phyloP scores from a whole-genome alignment of 1,140 invertebrate species.

The Drosophila subpulchrella region DNA sequence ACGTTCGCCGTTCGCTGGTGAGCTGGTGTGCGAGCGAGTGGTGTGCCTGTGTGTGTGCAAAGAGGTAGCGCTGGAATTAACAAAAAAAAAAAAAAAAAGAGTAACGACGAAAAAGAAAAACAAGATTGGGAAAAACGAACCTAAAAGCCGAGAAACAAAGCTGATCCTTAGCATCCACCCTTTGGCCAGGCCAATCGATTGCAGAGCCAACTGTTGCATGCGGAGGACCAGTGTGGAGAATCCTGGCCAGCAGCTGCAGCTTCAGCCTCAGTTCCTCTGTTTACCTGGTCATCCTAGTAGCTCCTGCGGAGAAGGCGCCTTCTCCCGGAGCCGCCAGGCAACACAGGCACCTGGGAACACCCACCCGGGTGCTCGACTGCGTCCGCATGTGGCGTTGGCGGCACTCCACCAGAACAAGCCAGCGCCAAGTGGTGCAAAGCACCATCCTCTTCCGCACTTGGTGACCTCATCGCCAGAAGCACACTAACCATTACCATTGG shows the following conservation, averaged over 20 bases:
- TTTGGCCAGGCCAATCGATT: background rate
- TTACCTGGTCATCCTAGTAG: conserved; percentile 9
- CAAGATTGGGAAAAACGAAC: conserved; percentile 7
- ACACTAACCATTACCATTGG: conserved; percentile 14
- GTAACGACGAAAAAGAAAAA: conserved; percentile 9
- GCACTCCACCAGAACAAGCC: conserved; percentile 34
- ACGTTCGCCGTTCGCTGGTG: conserved; percentile 33
- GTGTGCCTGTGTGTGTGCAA: conserved; percentile 34
- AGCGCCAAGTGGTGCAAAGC: conserved; percentile 17
- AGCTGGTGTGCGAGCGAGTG: conserved; percentile 22
- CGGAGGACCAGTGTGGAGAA: background rate
- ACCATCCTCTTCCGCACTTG: conserved; percentile 26
- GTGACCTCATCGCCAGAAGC: conserved; percentile 67
- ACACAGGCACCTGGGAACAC: conserved; percentile 36
- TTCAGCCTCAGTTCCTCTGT: background rate
- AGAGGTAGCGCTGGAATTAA: conserved; percentile 54
- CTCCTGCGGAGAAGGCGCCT: background rate
- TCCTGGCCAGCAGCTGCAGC: too few relatives aligned
- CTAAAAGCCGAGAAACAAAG: conserved; percentile 3
- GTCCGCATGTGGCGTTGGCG: conserved; percentile 76
- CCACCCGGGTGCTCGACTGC: conserved; percentile 34
- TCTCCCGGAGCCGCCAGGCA: background rate
- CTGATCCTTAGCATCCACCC: background rate
- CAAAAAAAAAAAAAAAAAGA: conserved; percentile 25
- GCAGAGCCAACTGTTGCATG: conserved; percentile 14